A percentile compares a stretch with the other conserved stretches of the same genome.
phyloP scores from a whole-genome alignment of 2,797 vertebrate genomes.

The Apogon talboti region DNA sequence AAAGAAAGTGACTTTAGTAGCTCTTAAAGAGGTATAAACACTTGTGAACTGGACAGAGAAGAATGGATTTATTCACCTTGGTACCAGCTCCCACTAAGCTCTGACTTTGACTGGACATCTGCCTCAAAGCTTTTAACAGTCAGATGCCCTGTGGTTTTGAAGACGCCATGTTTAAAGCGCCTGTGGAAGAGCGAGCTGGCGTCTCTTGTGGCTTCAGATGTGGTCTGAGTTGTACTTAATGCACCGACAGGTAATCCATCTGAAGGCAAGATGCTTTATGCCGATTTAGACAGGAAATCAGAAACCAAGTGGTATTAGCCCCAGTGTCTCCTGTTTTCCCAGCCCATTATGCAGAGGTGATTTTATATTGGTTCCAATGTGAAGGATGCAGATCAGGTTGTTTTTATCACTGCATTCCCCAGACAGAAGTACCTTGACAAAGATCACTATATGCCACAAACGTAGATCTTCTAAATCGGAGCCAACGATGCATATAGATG shows the following conservation, averaged over 20 bases:
- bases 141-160: conserved; percentile 83
- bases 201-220: conserved; percentile 83
- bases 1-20: conserved; percentile 28
- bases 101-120: conserved; percentile 76
- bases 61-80: conserved; percentile 77
- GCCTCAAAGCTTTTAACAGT: conserved; percentile 85
- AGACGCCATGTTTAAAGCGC: conserved; percentile 75
- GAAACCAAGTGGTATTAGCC: conserved; percentile 73
- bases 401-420: conserved; percentile 33
- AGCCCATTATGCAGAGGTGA: conserved; percentile 68
- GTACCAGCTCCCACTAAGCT: conserved; percentile 49
- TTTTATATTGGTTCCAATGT: conserved; percentile 61
- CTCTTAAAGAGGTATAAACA: conserved; percentile 30
- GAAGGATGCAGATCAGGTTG: conserved; percentile 57
- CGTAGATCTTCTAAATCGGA: conserved; percentile 11
- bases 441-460: background rate
- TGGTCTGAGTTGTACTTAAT: conserved; percentile 84
- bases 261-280: conserved; percentile 79
- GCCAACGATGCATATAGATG: background rate
- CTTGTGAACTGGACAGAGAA: conserved; percentile 48
- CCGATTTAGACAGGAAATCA: conserved; percentile 83
- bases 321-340: conserved; percentile 67
- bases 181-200: conserved; percentile 73
- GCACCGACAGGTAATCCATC: conserved; percentile 86
- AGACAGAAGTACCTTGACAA: conserved; percentile 33